Evolutionary conservation across 2,888 invertebrate genomes (phyloP).

Genomic region (Oithona nana): DNA sequence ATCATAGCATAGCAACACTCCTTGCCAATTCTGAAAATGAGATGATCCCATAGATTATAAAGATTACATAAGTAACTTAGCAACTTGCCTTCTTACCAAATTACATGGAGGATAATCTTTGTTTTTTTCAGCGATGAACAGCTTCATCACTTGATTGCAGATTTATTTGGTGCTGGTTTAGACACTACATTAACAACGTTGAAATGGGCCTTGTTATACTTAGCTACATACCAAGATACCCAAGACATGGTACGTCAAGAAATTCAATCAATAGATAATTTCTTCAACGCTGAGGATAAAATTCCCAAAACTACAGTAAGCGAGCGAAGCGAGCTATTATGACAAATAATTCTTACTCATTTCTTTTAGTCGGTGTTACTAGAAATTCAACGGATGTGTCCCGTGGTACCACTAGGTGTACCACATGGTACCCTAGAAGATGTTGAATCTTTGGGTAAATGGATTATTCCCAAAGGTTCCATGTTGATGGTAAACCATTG

Average conservation of each 20-base stretch:
- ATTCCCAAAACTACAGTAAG: background rate
- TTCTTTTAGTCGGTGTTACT: slow-evolving; percentile 23
- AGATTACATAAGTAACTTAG: no score
- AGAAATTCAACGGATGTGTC: slow-evolving; percentile 58
- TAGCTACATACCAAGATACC: slow-evolving; percentile 45
- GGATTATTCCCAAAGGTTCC: slow-evolving; percentile 42
- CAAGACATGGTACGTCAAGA: slow-evolving; percentile 33
- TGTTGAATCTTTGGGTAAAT: slow-evolving; percentile 33
- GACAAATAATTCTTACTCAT: slow-evolving; percentile 12
- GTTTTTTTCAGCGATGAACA: slow-evolving; percentile 45
- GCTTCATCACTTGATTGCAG: slow-evolving; percentile 51
- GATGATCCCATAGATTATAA: no score
- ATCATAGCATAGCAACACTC: no score
- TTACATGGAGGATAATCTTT: no score
- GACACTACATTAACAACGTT: slow-evolving; percentile 62
- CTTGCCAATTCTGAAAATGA: no score
- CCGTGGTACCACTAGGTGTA: slow-evolving; percentile 61
- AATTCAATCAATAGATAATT: background rate
- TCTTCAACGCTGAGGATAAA: background rate
- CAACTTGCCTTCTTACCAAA: no score
- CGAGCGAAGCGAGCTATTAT: background rate
- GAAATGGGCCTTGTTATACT: slow-evolving; percentile 57
- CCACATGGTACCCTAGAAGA: slow-evolving; percentile 49
- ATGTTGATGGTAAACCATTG: slow-evolving; percentile 59
- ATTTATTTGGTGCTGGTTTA: slow-evolving; percentile 65